Evolutionary conservation across 1,140 invertebrate species (phyloP).

Genomic region (Aphis gossypii): DNA sequence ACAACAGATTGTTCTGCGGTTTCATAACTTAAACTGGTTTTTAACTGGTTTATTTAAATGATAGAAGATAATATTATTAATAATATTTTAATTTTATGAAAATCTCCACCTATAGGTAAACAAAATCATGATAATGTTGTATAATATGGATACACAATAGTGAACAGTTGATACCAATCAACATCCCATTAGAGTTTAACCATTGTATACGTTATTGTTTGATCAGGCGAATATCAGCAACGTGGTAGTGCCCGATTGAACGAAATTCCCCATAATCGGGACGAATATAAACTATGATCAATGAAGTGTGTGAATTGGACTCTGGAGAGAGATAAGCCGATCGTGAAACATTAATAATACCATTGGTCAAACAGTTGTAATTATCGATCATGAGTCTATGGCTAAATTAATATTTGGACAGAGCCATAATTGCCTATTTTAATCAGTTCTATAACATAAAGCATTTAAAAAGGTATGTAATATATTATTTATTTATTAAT

Average conservation of each 20-base stretch:
- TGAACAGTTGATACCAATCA: neutral
- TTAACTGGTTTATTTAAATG: neutral
- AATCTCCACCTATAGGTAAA: neutral
- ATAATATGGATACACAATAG: neutral
- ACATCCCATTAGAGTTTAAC: neutral
- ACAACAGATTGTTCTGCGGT: no score
- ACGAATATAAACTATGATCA: neutral
- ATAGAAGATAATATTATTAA: neutral
- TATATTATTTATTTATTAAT: no score
- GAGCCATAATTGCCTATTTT: neutral
- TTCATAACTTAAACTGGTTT: no score
- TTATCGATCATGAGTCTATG: neutral
- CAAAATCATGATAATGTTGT: neutral
- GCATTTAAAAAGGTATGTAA: neutral
- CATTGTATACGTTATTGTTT: slow-evolving; percentile 12
- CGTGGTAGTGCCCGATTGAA: neutral
- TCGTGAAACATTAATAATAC: neutral
- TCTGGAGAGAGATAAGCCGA: neutral
- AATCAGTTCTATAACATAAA: neutral
- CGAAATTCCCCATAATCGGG: neutral
- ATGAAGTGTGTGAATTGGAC: slow-evolving; percentile 13
- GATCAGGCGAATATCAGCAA: neutral
- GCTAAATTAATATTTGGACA: neutral
- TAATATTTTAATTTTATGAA: neutral
- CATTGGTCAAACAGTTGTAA: neutral